A percentile compares a stretch with the other conserved stretches of the same genome.
Conservation (phyloP, 2,888 invertebrate genomes). For the Machimus rusticus region DNA sequence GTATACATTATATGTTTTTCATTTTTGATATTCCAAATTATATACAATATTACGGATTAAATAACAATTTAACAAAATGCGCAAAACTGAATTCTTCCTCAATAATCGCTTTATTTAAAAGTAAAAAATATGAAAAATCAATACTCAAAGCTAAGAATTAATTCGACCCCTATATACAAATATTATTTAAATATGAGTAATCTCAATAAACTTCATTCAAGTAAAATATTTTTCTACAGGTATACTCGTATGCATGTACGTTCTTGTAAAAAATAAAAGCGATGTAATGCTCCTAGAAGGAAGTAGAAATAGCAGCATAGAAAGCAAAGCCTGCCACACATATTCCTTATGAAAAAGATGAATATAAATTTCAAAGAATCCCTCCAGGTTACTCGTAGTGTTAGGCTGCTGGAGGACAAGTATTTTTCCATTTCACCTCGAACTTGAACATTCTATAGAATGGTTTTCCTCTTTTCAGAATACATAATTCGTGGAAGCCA, state of each 20-base stretch:
- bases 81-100: too few relatives aligned
- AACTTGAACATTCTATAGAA: background rate
- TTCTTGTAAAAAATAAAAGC: background rate
- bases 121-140: too few relatives aligned
- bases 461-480: background rate
- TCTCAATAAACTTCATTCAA: too few relatives aligned
- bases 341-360: background rate
- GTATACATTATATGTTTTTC: too few relatives aligned
- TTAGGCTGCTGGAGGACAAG: background rate
- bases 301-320: background rate
- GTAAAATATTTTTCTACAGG: too few relatives aligned
- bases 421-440: background rate
- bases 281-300: background rate
- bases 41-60: too few relatives aligned
- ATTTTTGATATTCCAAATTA: too few relatives aligned
- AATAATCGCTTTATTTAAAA: too few relatives aligned
- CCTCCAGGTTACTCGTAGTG: background rate
- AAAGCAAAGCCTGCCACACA: background rate
- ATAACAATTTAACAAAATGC: too few relatives aligned
- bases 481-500: background rate
- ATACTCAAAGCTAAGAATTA: too few relatives aligned
- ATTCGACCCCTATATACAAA: too few relatives aligned
- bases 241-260: background rate
- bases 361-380: background rate
- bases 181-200: background rate